Evolutionary conservation across 1,140 invertebrate genomes (phyloP).

Genomic region (Tenebrio molitor): DNA sequence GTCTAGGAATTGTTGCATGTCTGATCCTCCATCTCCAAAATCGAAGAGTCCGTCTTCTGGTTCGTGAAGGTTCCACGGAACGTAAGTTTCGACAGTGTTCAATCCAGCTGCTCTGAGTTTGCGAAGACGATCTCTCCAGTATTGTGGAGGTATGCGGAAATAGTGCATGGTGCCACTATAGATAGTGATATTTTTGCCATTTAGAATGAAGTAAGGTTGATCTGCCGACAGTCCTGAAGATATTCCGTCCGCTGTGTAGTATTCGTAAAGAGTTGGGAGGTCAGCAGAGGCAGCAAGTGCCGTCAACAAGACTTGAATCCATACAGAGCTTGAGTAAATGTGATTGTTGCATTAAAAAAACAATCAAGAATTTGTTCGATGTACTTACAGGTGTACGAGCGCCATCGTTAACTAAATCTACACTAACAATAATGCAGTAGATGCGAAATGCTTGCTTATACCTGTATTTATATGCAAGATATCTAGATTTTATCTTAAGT

Average conservation of each 20-base stretch:
- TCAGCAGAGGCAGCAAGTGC: too few relatives aligned
- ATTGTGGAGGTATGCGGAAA: conserved; percentile 83
- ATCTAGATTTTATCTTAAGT: too few relatives aligned
- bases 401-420: too few relatives aligned
- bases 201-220: conserved; percentile 54
- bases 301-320: too few relatives aligned
- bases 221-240: conserved; percentile 48
- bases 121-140: conserved; percentile 69
- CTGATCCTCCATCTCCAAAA: conserved; percentile 77
- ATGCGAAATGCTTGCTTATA: too few relatives aligned
- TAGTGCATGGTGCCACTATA: conserved; percentile 88
- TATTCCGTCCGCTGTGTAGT: conserved; percentile 57
- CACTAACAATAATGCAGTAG: too few relatives aligned
- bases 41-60: conserved; percentile 68
- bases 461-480: too few relatives aligned
- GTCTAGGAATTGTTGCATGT: conserved; percentile 74
- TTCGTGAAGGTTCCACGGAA: conserved; percentile 95
- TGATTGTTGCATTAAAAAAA: too few relatives aligned
- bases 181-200: conserved; percentile 55
- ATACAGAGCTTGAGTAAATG: too few relatives aligned
- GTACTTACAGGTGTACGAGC: too few relatives aligned
- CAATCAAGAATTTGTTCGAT: too few relatives aligned
- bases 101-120: conserved; percentile 85
- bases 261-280: conserved; percentile 55
- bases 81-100: conserved; percentile 92